Evolutionary conservation across 1,140 invertebrate species (phyloP).

Genomic region (Drosophila pseudoobscura): DNA sequence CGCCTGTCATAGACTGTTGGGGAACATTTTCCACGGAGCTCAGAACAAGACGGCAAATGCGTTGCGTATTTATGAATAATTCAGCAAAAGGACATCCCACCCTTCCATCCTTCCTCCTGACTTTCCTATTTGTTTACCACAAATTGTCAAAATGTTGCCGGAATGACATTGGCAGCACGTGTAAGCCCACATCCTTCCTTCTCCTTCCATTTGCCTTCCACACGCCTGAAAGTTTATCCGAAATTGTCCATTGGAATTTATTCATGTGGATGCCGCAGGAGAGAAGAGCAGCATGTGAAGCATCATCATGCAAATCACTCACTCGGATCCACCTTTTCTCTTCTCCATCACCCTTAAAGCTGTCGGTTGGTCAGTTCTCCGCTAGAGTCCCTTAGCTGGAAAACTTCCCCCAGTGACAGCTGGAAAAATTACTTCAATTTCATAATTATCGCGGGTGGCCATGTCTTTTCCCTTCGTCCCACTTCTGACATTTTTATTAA

Average conservation of each 20-base stretch:
- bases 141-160: constrained; percentile 56
- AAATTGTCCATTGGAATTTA: constrained; percentile 52
- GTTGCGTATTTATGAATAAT: constrained; percentile 62
- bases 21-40: constrained; percentile 9
- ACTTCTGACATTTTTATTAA: constrained; percentile 70
- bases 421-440: constrained; percentile 52
- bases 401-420: constrained; percentile 42
- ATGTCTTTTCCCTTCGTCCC: constrained; percentile 28
- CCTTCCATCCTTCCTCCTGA: not conserved
- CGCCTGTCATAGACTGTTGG: constrained; percentile 30
- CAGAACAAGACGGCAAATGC: constrained; percentile 38
- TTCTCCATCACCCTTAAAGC: constrained; percentile 26
- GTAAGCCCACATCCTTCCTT: constrained; percentile 20
- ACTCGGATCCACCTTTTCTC: constrained; percentile 1
- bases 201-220: not conserved
- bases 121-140: constrained; percentile 38
- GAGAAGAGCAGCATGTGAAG: not conserved
- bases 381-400: constrained; percentile 4
- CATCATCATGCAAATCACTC: constrained; percentile 47
- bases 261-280: constrained; percentile 27
- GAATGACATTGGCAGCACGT: constrained; percentile 43
- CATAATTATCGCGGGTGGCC: constrained; percentile 60
- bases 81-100: constrained; percentile 28
- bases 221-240: constrained; percentile 35
- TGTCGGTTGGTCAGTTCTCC: constrained; percentile 21